Conservation (phyloP, 1,140 invertebrate genomes). For the Brachionus sp. region DNA sequence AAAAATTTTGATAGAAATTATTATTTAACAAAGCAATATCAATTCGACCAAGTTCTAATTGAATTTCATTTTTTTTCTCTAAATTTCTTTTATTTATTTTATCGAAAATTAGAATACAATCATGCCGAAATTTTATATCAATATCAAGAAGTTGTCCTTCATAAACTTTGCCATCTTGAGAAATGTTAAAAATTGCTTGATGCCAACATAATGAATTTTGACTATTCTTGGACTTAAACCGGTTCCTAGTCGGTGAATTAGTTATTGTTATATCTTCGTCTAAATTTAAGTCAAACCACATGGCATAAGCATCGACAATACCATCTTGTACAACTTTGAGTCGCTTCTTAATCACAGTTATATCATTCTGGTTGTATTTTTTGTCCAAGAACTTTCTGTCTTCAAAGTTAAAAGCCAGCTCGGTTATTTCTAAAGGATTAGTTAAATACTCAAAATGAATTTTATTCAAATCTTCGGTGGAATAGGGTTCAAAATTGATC, state of each 20-base stretch:
- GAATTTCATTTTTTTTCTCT: background rate
- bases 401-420: constrained; percentile 17
- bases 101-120: constrained; percentile 3
- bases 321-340: background rate
- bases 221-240: background rate
- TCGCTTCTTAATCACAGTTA: background rate
- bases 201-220: constrained; percentile 38
- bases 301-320: background rate
- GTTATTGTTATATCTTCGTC: constrained; percentile 20
- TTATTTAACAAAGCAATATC: background rate
- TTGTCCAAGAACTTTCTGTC: constrained; percentile 13
- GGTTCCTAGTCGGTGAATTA: background rate
- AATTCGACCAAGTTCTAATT: background rate
- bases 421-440: background rate
- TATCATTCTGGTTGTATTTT: background rate
- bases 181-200: background rate
- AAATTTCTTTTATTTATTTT: background rate
- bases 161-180: background rate
- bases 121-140: background rate
- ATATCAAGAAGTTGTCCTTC: background rate
- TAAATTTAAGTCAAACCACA: constrained; percentile 40
- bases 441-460: constrained; percentile 19
- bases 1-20: constrained; percentile 28
- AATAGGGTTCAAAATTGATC: constrained; percentile 18
- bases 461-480: constrained; percentile 6